These are phyloP conservation scores for western clawed frog (Xenopus tropicalis) DNA, from an alignment of 2,113 vertebrate genomes.

Conservation along the genomic window DNA sequence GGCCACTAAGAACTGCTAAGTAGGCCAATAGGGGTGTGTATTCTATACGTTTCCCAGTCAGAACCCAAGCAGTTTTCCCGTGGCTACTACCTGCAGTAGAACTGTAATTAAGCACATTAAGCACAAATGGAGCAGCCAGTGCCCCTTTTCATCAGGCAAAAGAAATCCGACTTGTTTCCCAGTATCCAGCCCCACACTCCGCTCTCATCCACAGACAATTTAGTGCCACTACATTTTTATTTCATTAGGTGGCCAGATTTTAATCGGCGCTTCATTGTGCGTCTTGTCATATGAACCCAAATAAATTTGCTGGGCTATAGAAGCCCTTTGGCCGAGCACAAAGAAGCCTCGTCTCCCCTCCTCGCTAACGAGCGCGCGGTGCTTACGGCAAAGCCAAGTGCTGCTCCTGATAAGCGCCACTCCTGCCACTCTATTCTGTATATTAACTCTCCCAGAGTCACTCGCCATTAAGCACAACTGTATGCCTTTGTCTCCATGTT, in stretches of 20 bases:
- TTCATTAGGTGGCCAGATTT: slow-evolving; percentile 18
- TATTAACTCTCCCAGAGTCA: slow-evolving; percentile 59
- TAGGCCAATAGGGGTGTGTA: no score
- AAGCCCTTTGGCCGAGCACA: slow-evolving; percentile 39
- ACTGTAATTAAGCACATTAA: no score
- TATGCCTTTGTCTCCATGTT: slow-evolving; percentile 54
- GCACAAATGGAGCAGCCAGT: no score
- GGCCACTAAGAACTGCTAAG: no score
- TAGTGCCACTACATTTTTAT: neutral
- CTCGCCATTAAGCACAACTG: slow-evolving; percentile 51
- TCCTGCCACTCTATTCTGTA: slow-evolving; percentile 58
- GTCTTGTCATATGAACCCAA: slow-evolving; percentile 6
- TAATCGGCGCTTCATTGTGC: neutral
- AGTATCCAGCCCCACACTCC: no score
- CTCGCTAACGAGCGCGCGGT: slow-evolving; percentile 46
- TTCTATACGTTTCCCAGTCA: no score
- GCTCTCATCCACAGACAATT: no score
- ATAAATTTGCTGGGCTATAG: neutral
- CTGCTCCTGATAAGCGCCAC: slow-evolving; percentile 50
- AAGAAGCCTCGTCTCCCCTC: slow-evolving; percentile 54
- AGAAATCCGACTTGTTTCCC: no score
- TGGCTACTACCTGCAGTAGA: no score
- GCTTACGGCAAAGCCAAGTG: slow-evolving; percentile 44
- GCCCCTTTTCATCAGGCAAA: no score
- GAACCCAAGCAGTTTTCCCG: no score